phyloP scores from a whole-genome alignment of 1,140 invertebrate genomes.

The Stegodyphus mimosarum region DNA sequence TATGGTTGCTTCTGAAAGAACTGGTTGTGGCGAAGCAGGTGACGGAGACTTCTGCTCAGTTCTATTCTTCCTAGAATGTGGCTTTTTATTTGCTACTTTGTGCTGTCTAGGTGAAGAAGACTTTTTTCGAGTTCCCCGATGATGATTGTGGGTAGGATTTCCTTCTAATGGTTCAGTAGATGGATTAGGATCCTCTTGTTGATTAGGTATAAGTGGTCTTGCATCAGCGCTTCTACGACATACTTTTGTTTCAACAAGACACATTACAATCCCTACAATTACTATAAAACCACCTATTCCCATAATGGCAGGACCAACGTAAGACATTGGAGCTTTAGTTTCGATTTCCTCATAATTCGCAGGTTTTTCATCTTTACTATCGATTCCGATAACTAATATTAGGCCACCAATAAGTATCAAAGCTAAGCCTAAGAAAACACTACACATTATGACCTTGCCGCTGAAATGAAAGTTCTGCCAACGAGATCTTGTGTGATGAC shows the following conservation, averaged over 20 bases:
- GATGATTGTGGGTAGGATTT: neutral
- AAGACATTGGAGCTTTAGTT: slow-evolving; percentile 21
- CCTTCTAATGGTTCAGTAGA: neutral
- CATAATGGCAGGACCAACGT: slow-evolving; percentile 41
- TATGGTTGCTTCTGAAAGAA: neutral
- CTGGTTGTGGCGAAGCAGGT: neutral
- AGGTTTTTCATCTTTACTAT: slow-evolving; percentile 8
- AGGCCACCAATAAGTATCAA: slow-evolving; percentile 44
- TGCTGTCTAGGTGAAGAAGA: slow-evolving; percentile 8
- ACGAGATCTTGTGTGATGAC: neutral
- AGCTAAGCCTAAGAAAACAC: slow-evolving; percentile 37
- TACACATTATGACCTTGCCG: slow-evolving; percentile 45
- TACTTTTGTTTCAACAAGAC: slow-evolving; percentile 43
- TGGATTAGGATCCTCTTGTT: slow-evolving; percentile 1
- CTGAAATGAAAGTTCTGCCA: slow-evolving; percentile 52
- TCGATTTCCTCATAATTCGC: neutral
- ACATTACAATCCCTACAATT: slow-evolving; percentile 40
- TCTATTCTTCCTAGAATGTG: neutral
- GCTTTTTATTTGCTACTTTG: neutral
- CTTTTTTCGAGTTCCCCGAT: slow-evolving; percentile 8
- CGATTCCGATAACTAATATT: slow-evolving; percentile 20
- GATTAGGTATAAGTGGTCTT: slow-evolving; percentile 22
- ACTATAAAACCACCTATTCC: slow-evolving; percentile 43
- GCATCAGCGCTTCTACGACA: slow-evolving; percentile 12
- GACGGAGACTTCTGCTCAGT: neutral